phyloP scores from a whole-genome alignment of 1,140 invertebrate genomes.

The Bicyclus anynana region DNA sequence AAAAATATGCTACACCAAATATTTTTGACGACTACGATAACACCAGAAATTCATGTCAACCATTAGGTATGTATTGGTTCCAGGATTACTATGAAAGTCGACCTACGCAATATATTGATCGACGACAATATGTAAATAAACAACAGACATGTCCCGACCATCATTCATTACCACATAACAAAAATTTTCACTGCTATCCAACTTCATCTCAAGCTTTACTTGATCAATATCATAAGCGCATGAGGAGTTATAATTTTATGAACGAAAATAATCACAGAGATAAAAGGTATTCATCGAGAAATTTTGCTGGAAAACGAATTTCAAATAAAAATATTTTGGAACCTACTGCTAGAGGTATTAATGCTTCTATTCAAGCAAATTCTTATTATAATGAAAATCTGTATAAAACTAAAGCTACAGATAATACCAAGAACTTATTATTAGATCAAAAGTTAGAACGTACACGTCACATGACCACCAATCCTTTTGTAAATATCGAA shows the following conservation, averaged over 20 bases:
- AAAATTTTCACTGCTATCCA: constrained; percentile 34
- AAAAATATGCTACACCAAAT: constrained; percentile 15
- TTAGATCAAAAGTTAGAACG: not conserved
- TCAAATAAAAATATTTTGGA: not conserved
- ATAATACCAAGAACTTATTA: not conserved
- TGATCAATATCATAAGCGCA: not conserved
- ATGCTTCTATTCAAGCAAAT: not conserved
- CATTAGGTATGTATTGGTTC: constrained; percentile 28
- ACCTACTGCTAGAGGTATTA: not conserved
- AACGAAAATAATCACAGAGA: not conserved
- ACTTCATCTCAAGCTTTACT: constrained; percentile 40
- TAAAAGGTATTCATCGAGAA: not conserved
- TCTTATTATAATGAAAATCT: not conserved
- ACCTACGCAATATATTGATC: constrained; percentile 5
- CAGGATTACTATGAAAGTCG: constrained; percentile 32
- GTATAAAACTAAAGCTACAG: not conserved
- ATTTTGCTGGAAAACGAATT: not conserved
- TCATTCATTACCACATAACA: constrained; percentile 14
- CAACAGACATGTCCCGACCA: not conserved
- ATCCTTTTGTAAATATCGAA: constrained; percentile 22
- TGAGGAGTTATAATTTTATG: constrained; percentile 9
- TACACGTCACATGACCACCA: constrained; percentile 4
- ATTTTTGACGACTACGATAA: constrained; percentile 33
- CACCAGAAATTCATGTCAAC: constrained; percentile 23
- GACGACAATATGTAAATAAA: not conserved